Conservation (phyloP, 1,140 invertebrate species). For the Drosophila busckii region DNA sequence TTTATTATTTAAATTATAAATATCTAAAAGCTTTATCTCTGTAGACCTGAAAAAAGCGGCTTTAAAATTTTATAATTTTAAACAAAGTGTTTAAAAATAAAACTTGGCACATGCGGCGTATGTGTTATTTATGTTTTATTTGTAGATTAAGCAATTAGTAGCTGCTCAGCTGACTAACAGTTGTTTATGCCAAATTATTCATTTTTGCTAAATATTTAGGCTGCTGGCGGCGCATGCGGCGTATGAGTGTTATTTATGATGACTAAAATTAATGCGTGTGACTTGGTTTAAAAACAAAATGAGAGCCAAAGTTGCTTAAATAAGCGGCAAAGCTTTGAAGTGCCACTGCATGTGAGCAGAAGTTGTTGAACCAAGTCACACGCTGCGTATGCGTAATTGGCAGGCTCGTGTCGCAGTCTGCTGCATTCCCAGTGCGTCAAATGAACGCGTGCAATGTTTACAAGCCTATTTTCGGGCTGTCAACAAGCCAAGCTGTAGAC, state of each 20-base stretch:
- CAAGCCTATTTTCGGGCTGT: conserved; percentile 54
- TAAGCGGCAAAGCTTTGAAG: too few relatives aligned
- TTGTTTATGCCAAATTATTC: too few relatives aligned
- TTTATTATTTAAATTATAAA: conserved; percentile 6
- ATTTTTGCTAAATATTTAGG: too few relatives aligned
- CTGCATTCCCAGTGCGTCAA: conserved; percentile 54
- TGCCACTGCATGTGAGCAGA: background rate
- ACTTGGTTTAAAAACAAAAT: background rate
- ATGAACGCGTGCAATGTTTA: conserved; percentile 44
- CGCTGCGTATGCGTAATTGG: conserved; percentile 52
- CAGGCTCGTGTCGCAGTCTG: conserved; percentile 46
- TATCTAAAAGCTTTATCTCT: background rate
- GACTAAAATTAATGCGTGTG: background rate
- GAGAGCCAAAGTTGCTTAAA: too few relatives aligned
- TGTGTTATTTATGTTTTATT: too few relatives aligned
- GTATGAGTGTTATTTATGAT: conserved; percentile 6
- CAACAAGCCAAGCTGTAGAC: conserved; percentile 16
- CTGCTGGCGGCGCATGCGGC: background rate
- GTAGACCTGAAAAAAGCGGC: background rate
- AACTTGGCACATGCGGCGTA: conserved; percentile 1
- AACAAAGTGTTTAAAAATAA: background rate
- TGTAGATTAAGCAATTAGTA: too few relatives aligned
- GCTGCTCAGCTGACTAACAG: too few relatives aligned
- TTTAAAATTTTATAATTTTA: background rate
- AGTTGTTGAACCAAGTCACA: conserved; percentile 1